Conservation (phyloP, 2,888 invertebrate species). For the Cynaeus angustus region DNA sequence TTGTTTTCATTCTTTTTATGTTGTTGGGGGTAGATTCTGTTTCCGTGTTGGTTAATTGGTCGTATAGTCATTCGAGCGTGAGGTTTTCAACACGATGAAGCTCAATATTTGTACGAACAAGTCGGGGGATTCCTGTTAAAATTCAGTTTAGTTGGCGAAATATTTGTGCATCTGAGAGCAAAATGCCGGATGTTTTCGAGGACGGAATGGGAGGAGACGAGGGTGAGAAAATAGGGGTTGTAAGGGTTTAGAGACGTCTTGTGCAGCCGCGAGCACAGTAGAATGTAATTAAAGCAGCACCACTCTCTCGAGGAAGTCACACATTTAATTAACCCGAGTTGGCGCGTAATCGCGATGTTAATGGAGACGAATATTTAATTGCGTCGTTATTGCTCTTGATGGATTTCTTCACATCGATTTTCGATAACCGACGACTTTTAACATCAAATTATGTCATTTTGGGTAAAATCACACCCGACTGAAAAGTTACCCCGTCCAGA, state of each 20-base stretch:
- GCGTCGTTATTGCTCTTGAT: slow-evolving; percentile 65
- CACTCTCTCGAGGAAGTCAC: slow-evolving; percentile 68
- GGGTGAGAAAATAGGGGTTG: slow-evolving; percentile 56
- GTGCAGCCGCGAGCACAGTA: slow-evolving; percentile 66
- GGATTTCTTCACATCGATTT: slow-evolving; percentile 55
- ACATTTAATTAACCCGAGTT: slow-evolving; percentile 71
- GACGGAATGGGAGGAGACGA: slow-evolving; percentile 48
- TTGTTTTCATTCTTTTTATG: neutral
- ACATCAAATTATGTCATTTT: too few relatives aligned
- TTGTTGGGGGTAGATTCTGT: neutral
- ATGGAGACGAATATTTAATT: slow-evolving; percentile 71
- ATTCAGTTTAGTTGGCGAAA: slow-evolving; percentile 47
- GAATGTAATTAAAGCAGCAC: slow-evolving; percentile 69
- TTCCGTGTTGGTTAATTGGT: slow-evolving; percentile 3
- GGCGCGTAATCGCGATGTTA: slow-evolving; percentile 70
- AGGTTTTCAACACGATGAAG: slow-evolving; percentile 8
- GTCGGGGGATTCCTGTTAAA: slow-evolving; percentile 35
- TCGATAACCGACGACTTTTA: neutral
- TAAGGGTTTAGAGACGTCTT: slow-evolving; percentile 64
- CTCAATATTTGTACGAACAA: slow-evolving; percentile 28
- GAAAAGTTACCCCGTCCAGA: too few relatives aligned
- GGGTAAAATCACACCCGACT: too few relatives aligned
- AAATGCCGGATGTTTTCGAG: slow-evolving; percentile 60
- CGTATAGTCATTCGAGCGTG: neutral
- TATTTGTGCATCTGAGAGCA: slow-evolving; percentile 56